These are phyloP conservation scores for Dendroctonus ponderosae DNA, from an alignment of 1,140 invertebrate species.

Conservation along the genomic window DNA sequence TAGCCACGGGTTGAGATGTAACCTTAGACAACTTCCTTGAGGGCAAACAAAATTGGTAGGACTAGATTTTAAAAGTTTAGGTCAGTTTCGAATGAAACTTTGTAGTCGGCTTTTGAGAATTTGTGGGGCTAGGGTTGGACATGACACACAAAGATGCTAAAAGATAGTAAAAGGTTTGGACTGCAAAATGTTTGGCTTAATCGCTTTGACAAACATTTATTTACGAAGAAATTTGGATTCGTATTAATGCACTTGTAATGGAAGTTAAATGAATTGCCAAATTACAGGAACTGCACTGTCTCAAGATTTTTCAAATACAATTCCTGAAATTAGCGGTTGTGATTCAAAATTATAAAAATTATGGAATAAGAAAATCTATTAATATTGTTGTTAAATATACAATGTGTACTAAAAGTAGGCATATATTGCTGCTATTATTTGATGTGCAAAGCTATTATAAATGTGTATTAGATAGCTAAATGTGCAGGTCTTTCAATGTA, in stretches of 20 bases:
- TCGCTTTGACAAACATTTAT: too few species aligned
- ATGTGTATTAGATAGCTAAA: slow-evolving; percentile 5
- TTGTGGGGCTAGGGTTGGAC: not conserved
- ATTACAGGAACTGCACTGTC: too few species aligned
- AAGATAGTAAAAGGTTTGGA: too few species aligned
- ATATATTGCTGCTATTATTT: slow-evolving; percentile 33
- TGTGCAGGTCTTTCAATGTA: not conserved
- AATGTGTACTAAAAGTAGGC: slow-evolving; percentile 28
- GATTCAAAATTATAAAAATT: slow-evolving; percentile 1
- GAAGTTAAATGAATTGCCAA: too few species aligned
- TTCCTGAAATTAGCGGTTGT: slow-evolving; percentile 5
- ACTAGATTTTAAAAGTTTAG: not conserved
- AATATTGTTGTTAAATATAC: slow-evolving; percentile 19
- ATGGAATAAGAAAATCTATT: not conserved
- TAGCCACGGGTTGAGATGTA: not conserved
- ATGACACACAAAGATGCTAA: not conserved
- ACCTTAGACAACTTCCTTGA: slow-evolving; percentile 6
- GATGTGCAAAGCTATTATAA: slow-evolving; percentile 23
- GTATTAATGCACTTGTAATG: too few species aligned
- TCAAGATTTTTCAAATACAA: too few species aligned
- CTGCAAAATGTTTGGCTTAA: too few species aligned
- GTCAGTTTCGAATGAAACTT: not conserved
- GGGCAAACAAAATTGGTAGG: slow-evolving; percentile 2
- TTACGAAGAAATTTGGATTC: too few species aligned
- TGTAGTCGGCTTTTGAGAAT: not conserved